phyloP scores from a whole-genome alignment of 2,888 invertebrate species.

The Lumbricus terrestris region DNA sequence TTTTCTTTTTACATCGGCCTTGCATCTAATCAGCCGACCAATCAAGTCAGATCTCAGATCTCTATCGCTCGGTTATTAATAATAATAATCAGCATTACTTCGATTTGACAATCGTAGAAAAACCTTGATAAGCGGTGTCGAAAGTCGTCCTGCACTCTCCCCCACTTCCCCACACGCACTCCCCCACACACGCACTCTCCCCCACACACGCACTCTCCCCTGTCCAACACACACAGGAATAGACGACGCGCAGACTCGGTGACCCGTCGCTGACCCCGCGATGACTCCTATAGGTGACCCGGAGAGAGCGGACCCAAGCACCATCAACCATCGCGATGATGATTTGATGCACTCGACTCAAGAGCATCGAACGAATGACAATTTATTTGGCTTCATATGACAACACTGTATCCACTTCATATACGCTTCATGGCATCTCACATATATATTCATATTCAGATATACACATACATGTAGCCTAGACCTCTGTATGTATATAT shows the following conservation, averaged over 20 bases:
- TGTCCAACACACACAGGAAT: not conserved
- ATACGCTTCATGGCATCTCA: no score
- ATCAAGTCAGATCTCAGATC: not conserved
- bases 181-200: no score
- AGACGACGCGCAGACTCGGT: not conserved
- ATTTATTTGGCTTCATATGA: not conserved
- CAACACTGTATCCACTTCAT: not conserved
- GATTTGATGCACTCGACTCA: not conserved
- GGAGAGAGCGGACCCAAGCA: not conserved
- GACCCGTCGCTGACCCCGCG: not conserved
- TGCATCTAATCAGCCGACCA: not conserved
- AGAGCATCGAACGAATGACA: not conserved
- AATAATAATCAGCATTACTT: not conserved
- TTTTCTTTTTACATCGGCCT: not conserved
- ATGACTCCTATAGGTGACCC: not conserved
- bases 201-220: not conserved
- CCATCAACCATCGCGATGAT: not conserved
- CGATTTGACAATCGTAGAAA: slow-evolving; percentile 3
- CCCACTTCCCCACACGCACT: not conserved
- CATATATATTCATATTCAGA: no score
- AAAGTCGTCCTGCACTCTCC: not conserved
- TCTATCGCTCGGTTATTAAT: not conserved
- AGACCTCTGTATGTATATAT: no score
- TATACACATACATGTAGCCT: no score
- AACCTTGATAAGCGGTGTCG: slow-evolving; percentile 3